Conservation (phyloP, 2,888 invertebrate species). For the Tachystola acroxantha region DNA sequence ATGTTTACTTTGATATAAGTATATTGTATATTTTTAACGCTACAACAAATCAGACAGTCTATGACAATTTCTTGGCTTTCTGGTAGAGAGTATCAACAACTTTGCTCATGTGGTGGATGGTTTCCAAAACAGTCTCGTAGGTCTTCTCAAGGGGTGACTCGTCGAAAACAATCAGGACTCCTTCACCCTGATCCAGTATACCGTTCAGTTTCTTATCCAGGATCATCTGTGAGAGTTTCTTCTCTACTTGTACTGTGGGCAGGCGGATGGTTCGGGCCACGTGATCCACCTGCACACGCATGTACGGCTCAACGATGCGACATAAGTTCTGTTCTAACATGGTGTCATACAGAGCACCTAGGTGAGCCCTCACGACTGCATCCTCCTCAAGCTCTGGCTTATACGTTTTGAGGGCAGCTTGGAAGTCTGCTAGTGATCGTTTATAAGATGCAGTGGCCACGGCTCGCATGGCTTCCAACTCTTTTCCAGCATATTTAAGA, state of each 20-base stretch:
- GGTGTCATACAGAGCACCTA: constrained; percentile 97
- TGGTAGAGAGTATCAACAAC: constrained; percentile 99
- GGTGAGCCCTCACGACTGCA: constrained; percentile 97
- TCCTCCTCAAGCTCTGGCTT: constrained; percentile 95
- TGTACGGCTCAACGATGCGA: constrained; percentile 99
- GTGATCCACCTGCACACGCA: constrained; percentile 95
- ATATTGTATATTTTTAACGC: constrained; percentile 50
- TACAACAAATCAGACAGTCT: constrained; percentile 67
- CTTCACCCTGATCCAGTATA: constrained; percentile 98
- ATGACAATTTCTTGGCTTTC: constrained; percentile 99
- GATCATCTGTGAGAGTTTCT: constrained; percentile 99
- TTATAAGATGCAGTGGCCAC: constrained; percentile 98
- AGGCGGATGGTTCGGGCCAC: constrained; percentile 94
- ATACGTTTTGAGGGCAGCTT: constrained; percentile 91
- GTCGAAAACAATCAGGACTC: constrained; percentile 98
- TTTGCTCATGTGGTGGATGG: constrained; percentile 99
- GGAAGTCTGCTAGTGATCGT: constrained; percentile 97
- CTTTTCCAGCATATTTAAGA: constrained; percentile 95
- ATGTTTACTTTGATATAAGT: constrained; percentile 67
- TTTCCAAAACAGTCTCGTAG: constrained; percentile 97
- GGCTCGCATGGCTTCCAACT: constrained; percentile 98
- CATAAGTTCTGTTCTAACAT: constrained; percentile 99
- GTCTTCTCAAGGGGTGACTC: constrained; percentile 96
- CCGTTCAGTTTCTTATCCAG: constrained; percentile 98
- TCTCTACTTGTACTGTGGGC: constrained; percentile 94